Conservation (phyloP, 2,113 vertebrate genomes). For the Forbesichthys papilliferus region DNA sequence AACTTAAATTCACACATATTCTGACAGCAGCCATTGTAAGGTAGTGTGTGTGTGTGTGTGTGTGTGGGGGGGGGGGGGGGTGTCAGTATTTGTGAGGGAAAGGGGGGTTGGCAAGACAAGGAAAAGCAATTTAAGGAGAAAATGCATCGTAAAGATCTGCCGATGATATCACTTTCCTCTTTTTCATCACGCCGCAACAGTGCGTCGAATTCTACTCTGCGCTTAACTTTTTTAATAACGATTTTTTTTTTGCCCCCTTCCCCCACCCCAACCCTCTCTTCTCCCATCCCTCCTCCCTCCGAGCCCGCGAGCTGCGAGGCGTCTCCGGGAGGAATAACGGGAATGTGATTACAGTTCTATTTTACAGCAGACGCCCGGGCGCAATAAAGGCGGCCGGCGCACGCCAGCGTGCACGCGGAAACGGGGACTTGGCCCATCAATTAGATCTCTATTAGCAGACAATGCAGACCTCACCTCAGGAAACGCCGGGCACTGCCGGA, state of each 20-base stretch:
- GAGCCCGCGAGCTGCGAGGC: slow-evolving; percentile 82
- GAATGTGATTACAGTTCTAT: slow-evolving; percentile 98
- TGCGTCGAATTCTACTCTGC: slow-evolving; percentile 81
- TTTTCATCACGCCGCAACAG: slow-evolving; percentile 76
- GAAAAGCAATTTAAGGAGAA: slow-evolving; percentile 19
- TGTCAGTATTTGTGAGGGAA: not conserved
- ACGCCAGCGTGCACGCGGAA: slow-evolving; percentile 81
- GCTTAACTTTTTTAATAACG: slow-evolving; percentile 99
- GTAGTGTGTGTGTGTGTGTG: not conserved
- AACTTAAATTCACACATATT: slow-evolving; percentile 38
- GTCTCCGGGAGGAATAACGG: slow-evolving; percentile 93
- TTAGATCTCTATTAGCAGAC: slow-evolving; percentile 99
- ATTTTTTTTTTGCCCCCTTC: slow-evolving; percentile 78
- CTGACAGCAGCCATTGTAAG: slow-evolving; percentile 34
- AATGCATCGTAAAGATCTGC: slow-evolving; percentile 44
- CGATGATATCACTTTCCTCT: slow-evolving; percentile 50
- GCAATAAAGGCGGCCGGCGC: slow-evolving; percentile 90
- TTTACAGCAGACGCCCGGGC: slow-evolving; percentile 97
- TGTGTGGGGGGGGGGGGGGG: not conserved
- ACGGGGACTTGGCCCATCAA: slow-evolving; percentile 97
- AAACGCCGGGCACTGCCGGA: slow-evolving; percentile 83
- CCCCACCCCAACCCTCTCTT: slow-evolving; percentile 16
- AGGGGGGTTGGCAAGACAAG: slow-evolving; percentile 29
- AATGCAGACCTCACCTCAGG: slow-evolving; percentile 93
- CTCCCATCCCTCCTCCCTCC: slow-evolving; percentile 67